Evolutionary conservation across 1,140 invertebrate genomes (phyloP), one percentile per base, ranked within the genome.

Genomic region (Cardiocondyla obscurior): DNA sequence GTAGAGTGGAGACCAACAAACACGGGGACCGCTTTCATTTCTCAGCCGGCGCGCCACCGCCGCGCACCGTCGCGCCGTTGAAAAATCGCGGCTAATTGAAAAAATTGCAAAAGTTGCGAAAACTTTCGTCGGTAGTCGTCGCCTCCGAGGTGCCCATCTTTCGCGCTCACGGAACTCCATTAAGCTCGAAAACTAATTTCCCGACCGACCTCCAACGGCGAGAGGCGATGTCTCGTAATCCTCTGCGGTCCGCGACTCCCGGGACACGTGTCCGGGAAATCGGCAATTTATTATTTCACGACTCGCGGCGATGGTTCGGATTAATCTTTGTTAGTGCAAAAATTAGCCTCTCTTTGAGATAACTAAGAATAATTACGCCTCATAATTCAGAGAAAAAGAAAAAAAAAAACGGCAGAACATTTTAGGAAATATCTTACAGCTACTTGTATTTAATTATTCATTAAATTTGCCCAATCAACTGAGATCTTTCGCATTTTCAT

Each of bases 131-230:
- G 64, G 55, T 51, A 72, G 64, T 69, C 65, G 64, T 51, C 57
- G 49, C 55, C 55, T 69, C 51, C 10, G 46, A 39, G 46, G 55
- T 84, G 77, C 67, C 36, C 85, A 92, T 91, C 89, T 92, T 91
- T 90, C 89, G 84, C 90, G 90, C 87, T 89, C 89, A 85, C 86
- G 82, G 87, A 93, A 93, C 91, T 92, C 90, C 90, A 92, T 92
- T 91, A 92, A 88, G 88, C 84, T 85, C 82, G 60, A 72, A 90
- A 93, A 92, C 90, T 90, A 93, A 92, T 90, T 92, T 89, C 74
- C 88, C 84, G 88, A 84, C 81, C 28, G 44, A 44, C 60, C 39
- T 70, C 16, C 58, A 8, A 28, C 10, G 46, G 25, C 42, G 72
- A 16, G 33, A n/a, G n/a, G n/a, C n/a, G 7, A 19, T 65, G 46